Evolutionary conservation across 2,888 invertebrate genomes (phyloP).

Genomic region (Pardosa pseudoannulata): DNA sequence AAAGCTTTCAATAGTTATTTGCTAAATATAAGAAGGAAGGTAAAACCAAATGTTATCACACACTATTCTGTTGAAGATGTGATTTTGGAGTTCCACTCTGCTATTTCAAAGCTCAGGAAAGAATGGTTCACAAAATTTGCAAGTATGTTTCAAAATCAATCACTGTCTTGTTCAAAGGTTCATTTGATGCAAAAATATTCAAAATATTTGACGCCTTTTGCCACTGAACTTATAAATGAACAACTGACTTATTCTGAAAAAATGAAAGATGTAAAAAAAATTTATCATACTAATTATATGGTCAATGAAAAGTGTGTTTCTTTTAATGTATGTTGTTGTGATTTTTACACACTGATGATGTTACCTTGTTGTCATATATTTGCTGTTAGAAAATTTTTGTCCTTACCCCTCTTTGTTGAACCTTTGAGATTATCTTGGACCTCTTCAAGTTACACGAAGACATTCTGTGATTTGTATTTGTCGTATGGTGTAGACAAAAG

Average conservation of each 20-base stretch:
- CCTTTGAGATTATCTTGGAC: conserved; percentile 25
- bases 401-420: conserved; percentile 29
- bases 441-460: conserved; percentile 20
- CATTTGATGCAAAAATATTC: conserved; percentile 22
- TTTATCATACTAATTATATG: conserved; percentile 29
- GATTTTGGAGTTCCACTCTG: conserved; percentile 9
- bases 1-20: conserved; percentile 43
- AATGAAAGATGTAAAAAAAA: conserved; percentile 40
- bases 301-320: conserved; percentile 20
- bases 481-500: background rate
- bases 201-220: conserved; percentile 38
- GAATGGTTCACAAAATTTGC: conserved; percentile 42
- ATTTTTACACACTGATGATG: conserved; percentile 30
- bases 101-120: conserved; percentile 9
- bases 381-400: conserved; percentile 31
- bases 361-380: conserved; percentile 56
- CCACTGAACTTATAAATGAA: conserved; percentile 22
- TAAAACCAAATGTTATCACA: conserved; percentile 16
- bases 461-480: conserved; percentile 13
- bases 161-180: background rate
- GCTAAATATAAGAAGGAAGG: conserved; percentile 10
- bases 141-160: conserved; percentile 13
- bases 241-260: conserved; percentile 18
- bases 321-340: conserved; percentile 39
- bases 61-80: conserved; percentile 23